Percentiles rank a stretch among this genome's conserved stretches.
Evolutionary conservation across 2,888 invertebrate species (phyloP).

Genomic region (Pachymerium ferrugineum): DNA sequence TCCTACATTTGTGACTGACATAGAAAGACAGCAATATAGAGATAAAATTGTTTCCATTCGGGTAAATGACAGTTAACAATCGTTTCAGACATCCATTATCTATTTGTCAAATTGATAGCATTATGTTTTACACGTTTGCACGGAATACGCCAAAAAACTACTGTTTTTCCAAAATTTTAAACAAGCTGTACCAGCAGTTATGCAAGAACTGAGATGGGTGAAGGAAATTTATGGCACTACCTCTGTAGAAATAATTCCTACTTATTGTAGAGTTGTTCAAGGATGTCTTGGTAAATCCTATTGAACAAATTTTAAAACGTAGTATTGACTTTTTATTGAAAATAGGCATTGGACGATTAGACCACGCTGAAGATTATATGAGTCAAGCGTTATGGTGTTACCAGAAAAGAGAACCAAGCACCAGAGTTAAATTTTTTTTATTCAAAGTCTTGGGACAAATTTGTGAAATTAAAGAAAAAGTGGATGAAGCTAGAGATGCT

Average conservation of each 20-base stretch:
- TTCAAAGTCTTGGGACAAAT: neutral
- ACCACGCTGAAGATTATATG: conserved; percentile 28
- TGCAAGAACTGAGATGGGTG: conserved; percentile 27
- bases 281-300: neutral
- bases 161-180: neutral
- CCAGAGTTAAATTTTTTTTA: neutral
- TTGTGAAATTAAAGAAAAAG: neutral
- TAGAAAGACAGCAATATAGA: neutral
- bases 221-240: neutral
- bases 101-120: neutral
- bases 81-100: neutral
- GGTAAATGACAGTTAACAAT: neutral
- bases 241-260: conserved; percentile 8
- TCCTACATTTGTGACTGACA: neutral
- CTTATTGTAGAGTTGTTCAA: conserved; percentile 22
- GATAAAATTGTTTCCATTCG: neutral
- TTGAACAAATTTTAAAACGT: neutral
- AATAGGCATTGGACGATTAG: neutral
- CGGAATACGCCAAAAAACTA: neutral
- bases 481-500: conserved; percentile 19
- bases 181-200: neutral
- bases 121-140: neutral
- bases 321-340: neutral
- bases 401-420: neutral
- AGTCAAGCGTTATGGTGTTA: conserved; percentile 30